Evolutionary conservation across 2,888 invertebrate genomes (phyloP), one percentile per base, ranked within the genome.

Genomic region (Aporophyla nigra): DNA sequence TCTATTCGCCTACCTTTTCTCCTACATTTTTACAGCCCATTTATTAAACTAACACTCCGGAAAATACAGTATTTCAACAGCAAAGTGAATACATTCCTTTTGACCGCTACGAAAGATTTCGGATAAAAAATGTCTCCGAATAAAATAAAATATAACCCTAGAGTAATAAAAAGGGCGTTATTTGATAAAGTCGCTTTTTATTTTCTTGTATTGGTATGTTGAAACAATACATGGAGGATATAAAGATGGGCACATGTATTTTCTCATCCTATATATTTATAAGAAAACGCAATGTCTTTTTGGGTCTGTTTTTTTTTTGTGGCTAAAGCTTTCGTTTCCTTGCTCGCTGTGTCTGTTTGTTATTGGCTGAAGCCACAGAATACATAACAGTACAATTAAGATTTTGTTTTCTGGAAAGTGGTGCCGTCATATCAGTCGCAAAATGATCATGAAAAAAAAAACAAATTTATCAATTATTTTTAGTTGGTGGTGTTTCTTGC

Each of bases 121-220:
- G 43, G 54, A 16, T 54, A 5, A 73, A 51, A 73, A 72, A 73
- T 53, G 9, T 54, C 24, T 27, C 43, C 6, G 54, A 73, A 72
- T n/a, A 43, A 54, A 72, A 72, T 43, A 54, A 73, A 43, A 10
- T 4, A 71, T 10, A 71, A 21, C 40, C 51, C 54, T n/a, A 43
- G 21, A 19, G 43, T 43, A 54, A n/a, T 73, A 54, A 72, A 54
- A 27, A 21, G 7, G 21, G 5, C n/a, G n/a, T 72, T 73, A 73
- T 72, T 72, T 54, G 72, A 72, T 72, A 54, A 72, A 74, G 27
- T 27, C 19, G 27, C n/a, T 54, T 54, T 71, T 54, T 71, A 53
- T 72, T 43, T 27, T 71, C 53, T 73, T 72, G 0, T n/a, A 43
- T 73, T 19, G 27, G 73, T 12, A 33, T 43, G 43, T 27, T n/a